These are phyloP conservation scores for Eurystomus gularis DNA, from an alignment of 2,113 vertebrate genomes.

Conservation along the genomic window DNA sequence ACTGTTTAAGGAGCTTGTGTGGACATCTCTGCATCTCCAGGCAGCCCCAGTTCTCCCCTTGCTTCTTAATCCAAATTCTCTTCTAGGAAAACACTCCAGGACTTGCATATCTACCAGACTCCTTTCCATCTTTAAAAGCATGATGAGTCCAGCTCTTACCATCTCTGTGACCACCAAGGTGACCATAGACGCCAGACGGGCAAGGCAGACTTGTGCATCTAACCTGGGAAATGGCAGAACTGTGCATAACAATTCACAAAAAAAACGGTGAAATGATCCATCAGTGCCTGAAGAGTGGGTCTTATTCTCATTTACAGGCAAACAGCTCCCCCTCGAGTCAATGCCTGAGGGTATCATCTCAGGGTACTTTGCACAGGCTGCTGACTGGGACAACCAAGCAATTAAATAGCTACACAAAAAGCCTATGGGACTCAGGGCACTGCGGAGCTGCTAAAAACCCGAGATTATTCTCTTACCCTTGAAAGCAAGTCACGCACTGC, in stretches of 20 bases:
- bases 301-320: neutral
- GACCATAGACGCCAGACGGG: fast-evolving
- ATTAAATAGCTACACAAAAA: neutral
- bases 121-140: neutral
- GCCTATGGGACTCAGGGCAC: neutral
- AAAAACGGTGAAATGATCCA: neutral
- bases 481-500: neutral
- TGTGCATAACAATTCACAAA: neutral
- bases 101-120: neutral
- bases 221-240: neutral
- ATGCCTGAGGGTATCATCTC: neutral
- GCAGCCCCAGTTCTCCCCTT: neutral
- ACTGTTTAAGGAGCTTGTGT: neutral
- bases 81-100: neutral
- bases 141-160: neutral
- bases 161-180: neutral
- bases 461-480: neutral
- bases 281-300: no score
- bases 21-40: neutral
- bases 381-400: neutral
- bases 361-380: neutral
- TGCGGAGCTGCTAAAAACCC: neutral
- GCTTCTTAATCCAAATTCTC: neutral
- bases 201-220: fast-evolving
- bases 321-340: constrained; percentile 4